Base-by-base conservation (phyloP, 2,888 invertebrate species). In the Sarcophaga caerulescens region DNA sequence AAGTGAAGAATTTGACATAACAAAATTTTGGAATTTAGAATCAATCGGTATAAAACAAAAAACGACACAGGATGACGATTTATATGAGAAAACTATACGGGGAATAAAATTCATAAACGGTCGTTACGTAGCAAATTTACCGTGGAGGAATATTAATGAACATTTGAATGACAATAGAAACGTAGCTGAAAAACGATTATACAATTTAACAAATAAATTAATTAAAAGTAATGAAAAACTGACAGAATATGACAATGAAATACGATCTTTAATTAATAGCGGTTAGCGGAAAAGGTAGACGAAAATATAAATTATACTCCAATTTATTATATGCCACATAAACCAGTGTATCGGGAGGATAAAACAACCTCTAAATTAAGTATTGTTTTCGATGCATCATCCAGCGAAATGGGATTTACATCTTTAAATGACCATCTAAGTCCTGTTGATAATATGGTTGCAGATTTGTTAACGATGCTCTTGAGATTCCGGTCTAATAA, bases 351-450 rank as follows among this genome's bases (percentile, higher is more conserved):
- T 69, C 59, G 82, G 0, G 83, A 83, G 23, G 85, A 80, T 68
- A 81, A 82, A 76, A 35, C 65, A 25, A 86, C 81, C n/a, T 82
- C 85, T 1, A 81, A 77, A 76, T 71, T 79, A 65, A 62, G 80
- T n/a, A 85, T 82, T 80, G 68, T 23, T 59, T 25, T 85, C 45
- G 82, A 87, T 35, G 82, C 87, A 1, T 85, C 83, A 5, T 87
- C 80, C 4, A 83, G 81, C 35, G 87, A 87, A 66, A 68, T 52
- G 44, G 83, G 81, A 1, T 25, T 35, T 63, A 65, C 74, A 4
- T 85, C 84, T 11, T 62, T 88, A 8, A 88, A 85, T 63, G 86
- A 86, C 6, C 81, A 80, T 68, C 19, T 85, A 14, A 83, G 85
- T 25, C 52, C 73, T n/a, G 85, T 81, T 17, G 81, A 88, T 1